Percentiles rank a stretch among this genome's conserved stretches.
phyloP scores from a whole-genome alignment of 2,797 vertebrate genomes.

The Sylvia borin region DNA sequence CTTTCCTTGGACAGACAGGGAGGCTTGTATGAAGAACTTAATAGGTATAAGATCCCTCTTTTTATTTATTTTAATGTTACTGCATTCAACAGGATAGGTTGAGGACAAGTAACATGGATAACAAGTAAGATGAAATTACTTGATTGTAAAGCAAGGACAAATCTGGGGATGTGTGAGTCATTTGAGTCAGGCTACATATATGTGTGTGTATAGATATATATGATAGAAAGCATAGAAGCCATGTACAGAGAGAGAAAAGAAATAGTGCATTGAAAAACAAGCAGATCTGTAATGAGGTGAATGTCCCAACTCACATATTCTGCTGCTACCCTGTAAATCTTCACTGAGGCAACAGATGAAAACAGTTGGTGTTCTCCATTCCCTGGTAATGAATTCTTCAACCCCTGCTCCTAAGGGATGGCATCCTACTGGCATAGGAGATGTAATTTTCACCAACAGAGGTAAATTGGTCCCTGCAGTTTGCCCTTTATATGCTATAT shows the following conservation, averaged over 20 bases:
- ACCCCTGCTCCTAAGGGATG: not conserved
- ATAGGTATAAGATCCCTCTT: not conserved
- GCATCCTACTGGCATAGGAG: not conserved
- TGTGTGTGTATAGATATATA: rapidly evolving
- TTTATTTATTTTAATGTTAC: not conserved
- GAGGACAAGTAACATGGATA: not conserved
- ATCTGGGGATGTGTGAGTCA: not conserved
- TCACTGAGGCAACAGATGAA: conserved; percentile 5
- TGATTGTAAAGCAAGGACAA: not conserved
- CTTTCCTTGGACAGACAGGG: not conserved
- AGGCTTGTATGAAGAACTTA: not conserved
- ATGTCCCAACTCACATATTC: not conserved
- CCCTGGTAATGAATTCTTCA: conserved; percentile 24
- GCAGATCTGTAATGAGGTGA: not conserved
- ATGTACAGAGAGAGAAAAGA: not conserved
- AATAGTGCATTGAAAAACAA: not conserved
- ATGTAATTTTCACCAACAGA: conserved; percentile 42
- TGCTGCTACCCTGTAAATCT: not conserved
- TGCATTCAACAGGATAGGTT: not conserved
- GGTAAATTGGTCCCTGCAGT: conserved; percentile 31
- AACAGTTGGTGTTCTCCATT: conserved; percentile 21
- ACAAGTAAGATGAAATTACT: not conserved
- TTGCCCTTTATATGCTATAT: not conserved
- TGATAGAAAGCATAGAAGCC: not conserved
- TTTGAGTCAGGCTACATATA: not conserved